Evolutionary conservation across 2,797 vertebrate genomes (phyloP), one percentile per base, ranked within the genome.

Genomic region (Psittacula derbiana): DNA sequence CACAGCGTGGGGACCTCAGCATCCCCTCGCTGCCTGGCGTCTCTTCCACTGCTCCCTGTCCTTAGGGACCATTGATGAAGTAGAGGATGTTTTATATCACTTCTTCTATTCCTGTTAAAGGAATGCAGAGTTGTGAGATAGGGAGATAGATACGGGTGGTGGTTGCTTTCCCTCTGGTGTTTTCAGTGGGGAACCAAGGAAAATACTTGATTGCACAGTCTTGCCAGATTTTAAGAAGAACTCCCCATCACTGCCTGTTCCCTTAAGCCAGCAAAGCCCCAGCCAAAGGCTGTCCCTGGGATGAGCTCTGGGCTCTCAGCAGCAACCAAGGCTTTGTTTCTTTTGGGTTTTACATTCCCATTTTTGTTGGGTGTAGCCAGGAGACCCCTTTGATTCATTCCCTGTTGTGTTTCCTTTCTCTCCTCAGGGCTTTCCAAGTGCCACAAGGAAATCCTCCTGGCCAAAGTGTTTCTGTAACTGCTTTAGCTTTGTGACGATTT

Each of bases 381-480:
- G 86, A 92, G 44, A 80, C 80, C 57, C 40, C 38, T 92, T 80
- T 74, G 60, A 58, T 88, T 82, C 76, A 36, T 61, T 86, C 44
- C 38, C 27, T 81, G 49, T 36, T 5, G 5, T 4, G 5, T 3
- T 31, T 40, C 23, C 78, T 43, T 44, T 21, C 23, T 14, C 18
- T 86, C 12, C n/a, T 81, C 18, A 43, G 33, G 27, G 49, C 57
- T 93, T 91, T 93, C 86, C 43, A 79, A 94, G 87, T 82, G 80
- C 65, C 83, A 84, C 55, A 82, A 57, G 90, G 65, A 92, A 96
- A 80, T 90, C 57, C 80, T 88, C 13, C 49, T 28, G 65, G 60
- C 83, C 67, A 15, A 67, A 95, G 73, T 76, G 74, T 57, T 93
- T 94, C 86, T 93, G 92, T 93, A 94, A 71, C 95, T 93, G 17